Percentiles rank a stretch among this genome's conserved stretches.
Evolutionary conservation across 1,140 invertebrate genomes (phyloP).

Genomic region (Rhagoletis pomonella): DNA sequence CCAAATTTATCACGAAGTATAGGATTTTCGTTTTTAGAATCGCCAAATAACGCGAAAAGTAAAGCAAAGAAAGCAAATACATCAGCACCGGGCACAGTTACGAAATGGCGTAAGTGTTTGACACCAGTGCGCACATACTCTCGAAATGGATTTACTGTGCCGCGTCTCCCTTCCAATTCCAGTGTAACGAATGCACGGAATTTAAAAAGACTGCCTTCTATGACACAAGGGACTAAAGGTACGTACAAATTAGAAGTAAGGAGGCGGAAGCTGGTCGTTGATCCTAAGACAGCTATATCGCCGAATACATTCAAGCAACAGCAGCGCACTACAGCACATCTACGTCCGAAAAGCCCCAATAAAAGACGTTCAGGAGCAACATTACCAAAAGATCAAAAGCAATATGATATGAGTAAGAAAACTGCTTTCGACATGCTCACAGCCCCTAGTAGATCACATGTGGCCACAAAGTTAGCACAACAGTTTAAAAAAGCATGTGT

Average conservation of each 20-base stretch:
- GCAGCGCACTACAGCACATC: constrained; percentile 5
- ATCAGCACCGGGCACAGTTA: constrained; percentile 4
- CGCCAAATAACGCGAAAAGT: background rate
- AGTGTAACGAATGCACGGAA: constrained; percentile 28
- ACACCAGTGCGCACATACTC: constrained; percentile 63
- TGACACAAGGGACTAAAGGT: constrained; percentile 44
- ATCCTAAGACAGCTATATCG: constrained; percentile 49
- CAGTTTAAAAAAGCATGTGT: constrained; percentile 55
- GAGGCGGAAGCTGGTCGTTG: constrained; percentile 52
- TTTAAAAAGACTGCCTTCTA: background rate
- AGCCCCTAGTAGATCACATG: constrained; percentile 25
- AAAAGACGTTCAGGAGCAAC: background rate
- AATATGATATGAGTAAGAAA: constrained; percentile 59
- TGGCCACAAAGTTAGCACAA: constrained; percentile 50
- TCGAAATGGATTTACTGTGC: constrained; percentile 12
- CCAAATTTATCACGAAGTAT: background rate
- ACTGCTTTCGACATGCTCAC: constrained; percentile 67
- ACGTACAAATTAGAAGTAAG: constrained; percentile 18
- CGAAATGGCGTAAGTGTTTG: constrained; percentile 58
- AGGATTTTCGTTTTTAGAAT: background rate
- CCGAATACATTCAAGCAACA: constrained; percentile 53
- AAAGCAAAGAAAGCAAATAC: background rate
- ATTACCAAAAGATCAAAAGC: constrained; percentile 59
- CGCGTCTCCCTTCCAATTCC: background rate
- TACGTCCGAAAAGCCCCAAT: background rate